Percentiles rank a stretch among this genome's conserved stretches.
Evolutionary conservation across 1,140 invertebrate genomes (phyloP).

Genomic region (Muscidifurax raptorellus): DNA sequence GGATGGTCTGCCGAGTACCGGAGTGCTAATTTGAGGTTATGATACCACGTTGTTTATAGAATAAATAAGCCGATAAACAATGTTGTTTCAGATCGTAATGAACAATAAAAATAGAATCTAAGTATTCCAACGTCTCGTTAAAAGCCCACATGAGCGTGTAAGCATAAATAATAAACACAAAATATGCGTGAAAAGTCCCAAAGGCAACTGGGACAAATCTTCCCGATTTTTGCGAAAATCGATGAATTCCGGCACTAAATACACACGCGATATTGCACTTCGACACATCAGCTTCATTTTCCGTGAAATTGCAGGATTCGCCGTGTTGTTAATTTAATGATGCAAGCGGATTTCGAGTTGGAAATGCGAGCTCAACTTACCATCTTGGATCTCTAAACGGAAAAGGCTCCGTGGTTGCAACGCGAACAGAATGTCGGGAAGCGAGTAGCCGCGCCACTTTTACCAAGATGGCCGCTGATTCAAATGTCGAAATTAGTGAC

Average conservation of each 20-base stretch:
- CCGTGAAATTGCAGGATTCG: neutral
- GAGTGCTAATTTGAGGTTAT: slow-evolving; percentile 35
- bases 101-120: neutral
- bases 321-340: slow-evolving; percentile 47
- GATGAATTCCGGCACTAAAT: slow-evolving; percentile 43
- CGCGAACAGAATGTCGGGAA: slow-evolving; percentile 34
- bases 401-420: slow-evolving; percentile 55
- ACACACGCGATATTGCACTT: slow-evolving; percentile 46
- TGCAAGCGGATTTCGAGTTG: slow-evolving; percentile 60
- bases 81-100: neutral
- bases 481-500: neutral
- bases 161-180: slow-evolving; percentile 17
- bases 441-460: slow-evolving; percentile 43
- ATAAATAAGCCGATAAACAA: slow-evolving; percentile 29
- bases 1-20: neutral
- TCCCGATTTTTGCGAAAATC: slow-evolving; percentile 5
- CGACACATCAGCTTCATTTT: slow-evolving; percentile 50
- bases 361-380: slow-evolving; percentile 60
- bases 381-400: slow-evolving; percentile 64
- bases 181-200: neutral
- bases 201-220: neutral
- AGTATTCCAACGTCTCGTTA: neutral
- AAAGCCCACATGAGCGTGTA: neutral
- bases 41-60: slow-evolving; percentile 46
- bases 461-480: slow-evolving; percentile 32